Percentiles rank a stretch among this genome's conserved stretches.
These are phyloP conservation scores for Myripristis murdjan DNA, from an alignment of 2,797 vertebrate genomes.

Conservation along the genomic window DNA sequence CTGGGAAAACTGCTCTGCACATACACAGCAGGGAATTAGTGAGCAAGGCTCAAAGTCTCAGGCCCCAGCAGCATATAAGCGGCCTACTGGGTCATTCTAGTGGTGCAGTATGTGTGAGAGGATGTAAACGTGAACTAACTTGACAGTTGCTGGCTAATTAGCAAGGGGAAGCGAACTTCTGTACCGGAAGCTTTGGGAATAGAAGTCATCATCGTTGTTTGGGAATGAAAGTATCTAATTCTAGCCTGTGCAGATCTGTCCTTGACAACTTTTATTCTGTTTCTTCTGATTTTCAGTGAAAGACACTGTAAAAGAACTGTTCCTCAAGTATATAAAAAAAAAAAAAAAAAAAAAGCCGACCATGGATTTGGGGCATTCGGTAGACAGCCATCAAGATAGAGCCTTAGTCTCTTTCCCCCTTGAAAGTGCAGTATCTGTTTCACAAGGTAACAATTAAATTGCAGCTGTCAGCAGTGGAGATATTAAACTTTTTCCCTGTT, in stretches of 20 bases:
- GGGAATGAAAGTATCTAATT: constrained; percentile 18
- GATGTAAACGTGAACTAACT: constrained; percentile 3
- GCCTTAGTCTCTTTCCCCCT: constrained; percentile 30
- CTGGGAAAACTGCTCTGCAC: constrained; percentile 17
- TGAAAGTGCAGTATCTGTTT: constrained; percentile 71
- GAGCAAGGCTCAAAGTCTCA: not conserved
- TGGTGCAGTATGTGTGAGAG: not conserved
- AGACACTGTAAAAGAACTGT: constrained; percentile 21
- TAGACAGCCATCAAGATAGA: constrained; percentile 65
- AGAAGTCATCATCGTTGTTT: constrained; percentile 4
- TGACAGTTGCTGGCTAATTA: constrained; percentile 14
- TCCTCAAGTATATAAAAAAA: constrained; percentile 26
- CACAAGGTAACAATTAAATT: constrained; percentile 80
- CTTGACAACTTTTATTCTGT: constrained; percentile 7
- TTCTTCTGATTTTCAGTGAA: constrained; percentile 12
- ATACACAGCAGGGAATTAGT: constrained; percentile 21
- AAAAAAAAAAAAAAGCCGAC: too few relatives aligned
- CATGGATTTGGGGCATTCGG: constrained; percentile 41
- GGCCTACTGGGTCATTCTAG: constrained; percentile 15
- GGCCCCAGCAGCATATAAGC: constrained; percentile 14
- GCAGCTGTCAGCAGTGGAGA: constrained; percentile 78
- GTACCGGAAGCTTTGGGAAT: constrained; percentile 4
- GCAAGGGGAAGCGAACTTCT: constrained; percentile 16
- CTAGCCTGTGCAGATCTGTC: not conserved
- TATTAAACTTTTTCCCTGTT: constrained; percentile 68